phyloP scores from a whole-genome alignment of 2,113 vertebrate species.

The Oxyura jamaicensis region DNA sequence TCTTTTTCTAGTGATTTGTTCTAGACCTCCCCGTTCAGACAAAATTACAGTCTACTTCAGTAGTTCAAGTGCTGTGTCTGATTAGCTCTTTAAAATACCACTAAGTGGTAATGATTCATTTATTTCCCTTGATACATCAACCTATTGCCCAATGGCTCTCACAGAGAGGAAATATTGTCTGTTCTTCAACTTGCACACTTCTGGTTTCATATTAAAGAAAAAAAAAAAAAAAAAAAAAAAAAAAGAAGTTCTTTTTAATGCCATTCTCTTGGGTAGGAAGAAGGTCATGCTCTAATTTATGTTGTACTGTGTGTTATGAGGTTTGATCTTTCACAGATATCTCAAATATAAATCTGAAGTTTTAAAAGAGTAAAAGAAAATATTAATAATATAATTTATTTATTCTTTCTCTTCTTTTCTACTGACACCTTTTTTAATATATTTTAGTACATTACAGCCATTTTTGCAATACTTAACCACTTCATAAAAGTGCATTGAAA shows the following conservation, averaged over 20 bases:
- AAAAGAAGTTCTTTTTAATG: neutral
- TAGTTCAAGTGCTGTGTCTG: neutral
- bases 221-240: neutral
- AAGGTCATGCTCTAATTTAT: neutral
- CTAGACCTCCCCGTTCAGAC: neutral
- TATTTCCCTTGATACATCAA: neutral
- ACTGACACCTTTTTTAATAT: neutral
- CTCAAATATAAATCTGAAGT: neutral
- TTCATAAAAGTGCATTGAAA: neutral
- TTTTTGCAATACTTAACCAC: neutral
- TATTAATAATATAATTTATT: neutral
- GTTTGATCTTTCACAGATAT: neutral
- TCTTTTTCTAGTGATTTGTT: neutral
- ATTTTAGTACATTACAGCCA: neutral
- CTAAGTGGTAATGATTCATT: neutral
- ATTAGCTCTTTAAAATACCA: slow-evolving; percentile 26
- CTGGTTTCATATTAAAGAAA: neutral
- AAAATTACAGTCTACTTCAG: neutral
- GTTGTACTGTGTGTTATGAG: neutral
- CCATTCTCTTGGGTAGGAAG: neutral
- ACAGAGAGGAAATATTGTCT: neutral
- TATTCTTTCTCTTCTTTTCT: neutral
- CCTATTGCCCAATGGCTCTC: neutral
- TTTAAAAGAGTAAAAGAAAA: neutral
- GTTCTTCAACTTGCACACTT: neutral